Evolutionary conservation across 2,888 invertebrate genomes (phyloP), one percentile per base, ranked within the genome.

Genomic region (Vanessa cardui): DNA sequence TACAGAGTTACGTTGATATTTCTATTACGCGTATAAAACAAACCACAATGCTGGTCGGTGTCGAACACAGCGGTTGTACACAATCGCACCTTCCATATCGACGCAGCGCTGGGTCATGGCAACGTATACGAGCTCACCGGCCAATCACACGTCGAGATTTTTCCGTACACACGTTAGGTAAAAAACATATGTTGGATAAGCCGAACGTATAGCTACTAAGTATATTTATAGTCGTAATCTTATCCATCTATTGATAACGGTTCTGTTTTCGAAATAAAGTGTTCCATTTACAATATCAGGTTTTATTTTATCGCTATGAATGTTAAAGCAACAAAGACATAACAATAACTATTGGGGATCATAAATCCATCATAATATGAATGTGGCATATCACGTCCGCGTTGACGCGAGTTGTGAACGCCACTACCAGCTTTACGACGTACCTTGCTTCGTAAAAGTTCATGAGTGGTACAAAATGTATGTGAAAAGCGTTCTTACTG

Each of bases 311-410:
- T 64, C 54, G 54, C 49, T 45, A 58, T 59, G 62, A 62, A 69
- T 66, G 58, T 18, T 50, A 64, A 68, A 56, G 62, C 50, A 67
- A 67, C 67, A 72, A 69, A 72, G 67, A 69, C 71, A 72, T 69
- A 49, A 62, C 64, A 69, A 79, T 78, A 82, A 78, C 83, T 83
- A 86, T 87, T 79, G 80, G 78, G 73, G 76, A 77, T 69, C 83
- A 83, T 88, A 89, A 87, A 88, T 88, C 85, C 84, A 88, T 89
- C 85, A 87, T 80, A 71, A 76, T 79, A 83, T 81, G 83, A 84
- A 86, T 84, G 85, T 80, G 86, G 83, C 85, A 82, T 83, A 84
- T 87, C 88, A 89, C 89, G 88, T 88, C 83, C 84, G 78, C 82
- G 78, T 76, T 78, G 79, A 80, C 81, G 81, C 80, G 82, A 76